Conservation (phyloP, 2,797 vertebrate species). For the Anabas testudineus region DNA sequence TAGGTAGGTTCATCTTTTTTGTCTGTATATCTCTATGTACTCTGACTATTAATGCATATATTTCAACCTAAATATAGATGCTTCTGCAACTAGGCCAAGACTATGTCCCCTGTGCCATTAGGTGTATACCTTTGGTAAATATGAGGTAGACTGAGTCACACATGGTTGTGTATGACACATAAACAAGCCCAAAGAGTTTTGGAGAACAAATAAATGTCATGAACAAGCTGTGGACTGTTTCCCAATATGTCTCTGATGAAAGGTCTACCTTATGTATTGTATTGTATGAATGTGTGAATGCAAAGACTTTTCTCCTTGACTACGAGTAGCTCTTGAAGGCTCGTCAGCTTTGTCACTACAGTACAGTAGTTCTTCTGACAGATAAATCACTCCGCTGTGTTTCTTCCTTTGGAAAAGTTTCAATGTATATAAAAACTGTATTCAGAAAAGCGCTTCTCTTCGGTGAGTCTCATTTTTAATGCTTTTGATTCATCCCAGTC, state of each 20-base stretch:
- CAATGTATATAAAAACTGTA: background rate
- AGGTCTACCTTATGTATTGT: background rate
- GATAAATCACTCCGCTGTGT: background rate
- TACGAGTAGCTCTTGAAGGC: background rate
- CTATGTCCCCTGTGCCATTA: conserved; percentile 6
- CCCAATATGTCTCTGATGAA: too few relatives aligned
- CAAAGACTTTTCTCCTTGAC: background rate
- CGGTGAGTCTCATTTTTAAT: conserved; percentile 6
- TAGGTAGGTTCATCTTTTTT: conserved; percentile 85
- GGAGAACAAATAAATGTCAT: background rate
- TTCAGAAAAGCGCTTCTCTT: background rate
- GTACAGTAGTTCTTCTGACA: background rate
- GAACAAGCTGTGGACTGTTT: background rate
- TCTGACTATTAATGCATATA: background rate
- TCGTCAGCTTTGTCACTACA: background rate
- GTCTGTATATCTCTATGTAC: background rate
- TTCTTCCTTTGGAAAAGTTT: background rate
- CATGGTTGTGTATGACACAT: too few relatives aligned
- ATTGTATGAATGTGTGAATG: background rate
- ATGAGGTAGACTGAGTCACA: background rate
- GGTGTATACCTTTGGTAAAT: background rate
- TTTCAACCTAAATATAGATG: conserved; percentile 15
- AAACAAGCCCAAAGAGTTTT: background rate
- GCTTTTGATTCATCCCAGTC: conserved; percentile 10
- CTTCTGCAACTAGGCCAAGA: conserved; percentile 11